phyloP scores from a whole-genome alignment of 2,113 vertebrate species.

The Oryzias melastigma region DNA sequence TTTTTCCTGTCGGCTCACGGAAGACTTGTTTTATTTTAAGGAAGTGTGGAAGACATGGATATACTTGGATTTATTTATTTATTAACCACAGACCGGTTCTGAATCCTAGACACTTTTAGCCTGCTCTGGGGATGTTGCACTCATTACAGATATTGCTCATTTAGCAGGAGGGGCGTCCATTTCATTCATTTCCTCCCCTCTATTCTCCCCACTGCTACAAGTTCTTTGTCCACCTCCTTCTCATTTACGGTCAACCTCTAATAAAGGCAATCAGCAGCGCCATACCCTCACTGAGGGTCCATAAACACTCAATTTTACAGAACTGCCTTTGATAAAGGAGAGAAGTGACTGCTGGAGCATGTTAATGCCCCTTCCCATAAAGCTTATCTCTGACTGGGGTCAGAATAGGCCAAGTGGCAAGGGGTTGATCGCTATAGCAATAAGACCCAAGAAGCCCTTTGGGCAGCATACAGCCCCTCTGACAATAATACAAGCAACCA shows the following conservation, averaged over 20 bases:
- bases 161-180: conserved; percentile 57
- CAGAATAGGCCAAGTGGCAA: conserved; percentile 70
- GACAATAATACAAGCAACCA: conserved; percentile 59
- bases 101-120: conserved; percentile 25
- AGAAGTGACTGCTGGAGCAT: conserved; percentile 67
- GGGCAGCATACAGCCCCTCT: conserved; percentile 63
- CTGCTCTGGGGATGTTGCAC: conserved; percentile 54
- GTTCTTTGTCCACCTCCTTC: conserved; percentile 56
- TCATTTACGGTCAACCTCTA: conserved; percentile 67
- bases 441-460: conserved; percentile 74
- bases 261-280: conserved; percentile 67
- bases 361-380: conserved; percentile 77
- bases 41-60: conserved; percentile 61
- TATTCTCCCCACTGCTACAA: conserved; percentile 29
- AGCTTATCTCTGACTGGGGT: conserved; percentile 79
- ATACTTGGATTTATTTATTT: conserved; percentile 28
- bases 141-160: conserved; percentile 72
- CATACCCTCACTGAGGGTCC: conserved; percentile 63
- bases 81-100: conserved; percentile 25
- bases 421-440: conserved; percentile 76
- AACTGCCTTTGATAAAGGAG: conserved; percentile 72
- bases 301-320: conserved; percentile 74
- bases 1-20: background rate
- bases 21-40: background rate
- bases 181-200: conserved; percentile 12